phyloP scores from a whole-genome alignment of 2,888 invertebrate species.

The Trachelus iudaicus region DNA sequence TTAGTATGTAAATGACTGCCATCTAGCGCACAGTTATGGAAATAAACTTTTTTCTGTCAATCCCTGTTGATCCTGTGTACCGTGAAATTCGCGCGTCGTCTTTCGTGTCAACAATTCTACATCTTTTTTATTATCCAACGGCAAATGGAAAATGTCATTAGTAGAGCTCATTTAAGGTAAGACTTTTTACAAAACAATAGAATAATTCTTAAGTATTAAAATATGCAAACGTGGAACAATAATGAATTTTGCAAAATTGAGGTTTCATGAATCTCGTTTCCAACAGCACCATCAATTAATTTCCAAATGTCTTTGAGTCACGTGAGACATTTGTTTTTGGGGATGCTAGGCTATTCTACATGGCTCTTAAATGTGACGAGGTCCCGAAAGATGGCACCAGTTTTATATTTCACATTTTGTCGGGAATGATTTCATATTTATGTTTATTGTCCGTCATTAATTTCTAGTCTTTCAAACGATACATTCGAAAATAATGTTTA shows the following conservation, averaged over 20 bases:
- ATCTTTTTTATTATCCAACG: not conserved
- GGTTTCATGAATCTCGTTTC: not conserved
- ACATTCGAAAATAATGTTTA: not conserved
- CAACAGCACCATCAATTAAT: not conserved
- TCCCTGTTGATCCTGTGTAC: not conserved
- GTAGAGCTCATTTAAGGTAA: not conserved
- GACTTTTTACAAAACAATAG: not conserved
- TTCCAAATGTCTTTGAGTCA: not conserved
- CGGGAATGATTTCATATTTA: not conserved
- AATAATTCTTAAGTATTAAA: not conserved
- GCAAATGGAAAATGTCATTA: not conserved
- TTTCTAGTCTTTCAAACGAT: not conserved
- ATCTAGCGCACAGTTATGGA: not conserved
- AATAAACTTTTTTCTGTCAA: not conserved
- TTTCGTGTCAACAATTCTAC: not conserved
- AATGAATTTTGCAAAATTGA: not conserved
- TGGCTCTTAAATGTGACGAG: not conserved
- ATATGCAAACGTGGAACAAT: not conserved
- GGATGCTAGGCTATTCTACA: not conserved
- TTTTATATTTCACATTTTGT: not conserved
- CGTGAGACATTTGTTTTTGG: not conserved
- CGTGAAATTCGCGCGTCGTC: not conserved
- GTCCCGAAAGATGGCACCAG: not conserved
- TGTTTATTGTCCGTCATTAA: not conserved
- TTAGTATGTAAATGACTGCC: not conserved